A percentile compares a stretch with the other conserved stretches of the same genome.
These are phyloP conservation scores for Poeciliopsis presidionis DNA, from an alignment of 2,797 vertebrate species.

Conservation along the genomic window DNA sequence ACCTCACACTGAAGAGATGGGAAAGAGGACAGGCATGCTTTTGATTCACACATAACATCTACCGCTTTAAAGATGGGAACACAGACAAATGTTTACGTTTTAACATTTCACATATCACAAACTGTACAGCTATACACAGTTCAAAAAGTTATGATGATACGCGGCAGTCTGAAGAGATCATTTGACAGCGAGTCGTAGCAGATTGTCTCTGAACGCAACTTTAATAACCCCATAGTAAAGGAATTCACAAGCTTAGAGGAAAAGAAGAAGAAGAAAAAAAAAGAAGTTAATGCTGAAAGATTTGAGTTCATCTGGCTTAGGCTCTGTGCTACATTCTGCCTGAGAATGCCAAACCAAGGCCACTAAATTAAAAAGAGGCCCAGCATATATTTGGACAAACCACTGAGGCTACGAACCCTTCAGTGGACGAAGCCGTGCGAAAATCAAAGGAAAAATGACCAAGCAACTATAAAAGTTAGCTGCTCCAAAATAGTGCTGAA, in stretches of 20 bases:
- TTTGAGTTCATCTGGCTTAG: conserved; percentile 25
- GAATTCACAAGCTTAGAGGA: conserved; percentile 25
- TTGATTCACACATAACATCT: conserved; percentile 31
- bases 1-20: conserved; percentile 65
- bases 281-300: conserved; percentile 35
- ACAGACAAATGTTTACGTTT: conserved; percentile 1
- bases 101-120: not conserved
- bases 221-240: conserved; percentile 40
- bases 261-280: not conserved
- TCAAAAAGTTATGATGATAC: not conserved
- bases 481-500: conserved; percentile 17
- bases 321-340: conserved; percentile 28
- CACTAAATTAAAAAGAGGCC: conserved; percentile 60
- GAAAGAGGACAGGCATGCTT: conserved; percentile 47
- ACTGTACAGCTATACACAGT: not conserved
- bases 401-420: conserved; percentile 26
- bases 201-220: conserved; percentile 21
- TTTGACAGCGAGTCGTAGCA: conserved; percentile 25
- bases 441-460: conserved; percentile 12
- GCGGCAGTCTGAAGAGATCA: not conserved
- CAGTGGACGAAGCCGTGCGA: not conserved
- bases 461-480: conserved; percentile 30
- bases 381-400: conserved; percentile 61
- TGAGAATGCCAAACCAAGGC: conserved; percentile 54
- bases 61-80: not conserved